phyloP scores from a whole-genome alignment of 2,888 invertebrate genomes.

The Hedya salicella region DNA sequence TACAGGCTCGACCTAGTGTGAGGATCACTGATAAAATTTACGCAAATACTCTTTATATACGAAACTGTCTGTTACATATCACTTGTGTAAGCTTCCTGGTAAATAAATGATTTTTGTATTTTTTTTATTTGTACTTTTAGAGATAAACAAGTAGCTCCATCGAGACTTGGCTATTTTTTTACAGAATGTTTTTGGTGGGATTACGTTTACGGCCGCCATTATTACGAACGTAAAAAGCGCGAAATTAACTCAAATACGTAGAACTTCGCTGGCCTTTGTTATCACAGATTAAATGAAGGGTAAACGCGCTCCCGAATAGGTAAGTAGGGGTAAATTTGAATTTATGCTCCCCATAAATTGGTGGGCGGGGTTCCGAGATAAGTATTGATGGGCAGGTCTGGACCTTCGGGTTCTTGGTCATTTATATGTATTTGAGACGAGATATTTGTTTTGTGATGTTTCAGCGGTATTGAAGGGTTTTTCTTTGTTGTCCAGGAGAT shows the following conservation, averaged over 20 bases:
- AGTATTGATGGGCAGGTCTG: constrained; percentile 21
- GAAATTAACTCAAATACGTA: constrained; percentile 24
- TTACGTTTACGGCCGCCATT: neutral
- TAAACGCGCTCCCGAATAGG: constrained; percentile 52
- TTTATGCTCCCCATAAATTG: constrained; percentile 64
- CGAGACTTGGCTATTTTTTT: too few relatives aligned
- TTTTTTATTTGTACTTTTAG: too few relatives aligned
- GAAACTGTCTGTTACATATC: too few relatives aligned
- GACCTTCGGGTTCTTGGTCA: neutral
- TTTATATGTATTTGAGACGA: neutral
- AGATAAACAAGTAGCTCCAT: too few relatives aligned
- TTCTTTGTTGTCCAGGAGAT: too few relatives aligned
- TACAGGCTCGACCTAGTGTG: too few relatives aligned
- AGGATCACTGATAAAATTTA: too few relatives aligned
- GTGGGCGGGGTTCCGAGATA: neutral
- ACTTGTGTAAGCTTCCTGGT: too few relatives aligned
- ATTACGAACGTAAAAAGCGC: neutral
- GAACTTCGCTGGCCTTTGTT: constrained; percentile 38
- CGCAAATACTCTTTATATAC: too few relatives aligned
- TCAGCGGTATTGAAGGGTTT: too few relatives aligned
- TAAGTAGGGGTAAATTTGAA: constrained; percentile 62
- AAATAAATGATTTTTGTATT: too few relatives aligned
- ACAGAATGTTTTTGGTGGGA: too few relatives aligned
- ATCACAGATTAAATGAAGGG: constrained; percentile 50
- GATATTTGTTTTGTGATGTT: neutral